Evolutionary conservation across 1,140 invertebrate species (phyloP), one percentile per base, ranked within the genome.

Genomic region (Magallana ariakensis): DNA sequence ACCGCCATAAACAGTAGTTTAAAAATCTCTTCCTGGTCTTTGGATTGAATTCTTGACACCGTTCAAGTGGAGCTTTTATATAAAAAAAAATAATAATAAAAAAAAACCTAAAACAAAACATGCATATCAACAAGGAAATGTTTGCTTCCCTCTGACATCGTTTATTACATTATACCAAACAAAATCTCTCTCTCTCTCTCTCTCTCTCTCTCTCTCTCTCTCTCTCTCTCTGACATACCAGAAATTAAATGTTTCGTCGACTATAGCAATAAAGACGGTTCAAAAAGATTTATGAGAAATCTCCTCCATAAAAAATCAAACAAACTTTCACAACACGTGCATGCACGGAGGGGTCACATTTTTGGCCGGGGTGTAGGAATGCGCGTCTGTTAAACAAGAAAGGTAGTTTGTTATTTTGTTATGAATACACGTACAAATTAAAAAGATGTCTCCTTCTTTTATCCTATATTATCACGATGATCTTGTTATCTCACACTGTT

Each of bases 191-290:
- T 70, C 22, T 70, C 66, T 70, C 66, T 70, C 19, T 66, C 62
- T 66, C 62, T 66, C 62, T 66, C 62, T 66, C 62, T 66, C n/a
- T 66, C 19, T 70, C 19, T 75, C 66, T 75, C 66, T 75, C 22
- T 33, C 66, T 70, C 62, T 33, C 62, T 70, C 62, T 22, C 19
- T 19, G 19, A 19, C 19, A n/a, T 62, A 16, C 13, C 7, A 62
- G 58, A 62, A 9, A n/a, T 62, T 62, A 1, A 62, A 7, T 8
- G 58, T 19, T 62, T 62, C 19, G 8, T 62, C 16, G 16, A 8
- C 19, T 19, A 8, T 16, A n/a, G 58, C 19, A 62, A n/a, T n/a
- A 62, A 62, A 62, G 15, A 62, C 11, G 58, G 3, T 62, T 62
- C 19, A 19, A 62, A 62, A 62, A 19, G 58, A 19, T 62, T 62